Percentiles rank a stretch among this genome's conserved stretches.
Evolutionary conservation across 1,140 invertebrate species (phyloP).

Genomic region (Philotrypesis tridentata): DNA sequence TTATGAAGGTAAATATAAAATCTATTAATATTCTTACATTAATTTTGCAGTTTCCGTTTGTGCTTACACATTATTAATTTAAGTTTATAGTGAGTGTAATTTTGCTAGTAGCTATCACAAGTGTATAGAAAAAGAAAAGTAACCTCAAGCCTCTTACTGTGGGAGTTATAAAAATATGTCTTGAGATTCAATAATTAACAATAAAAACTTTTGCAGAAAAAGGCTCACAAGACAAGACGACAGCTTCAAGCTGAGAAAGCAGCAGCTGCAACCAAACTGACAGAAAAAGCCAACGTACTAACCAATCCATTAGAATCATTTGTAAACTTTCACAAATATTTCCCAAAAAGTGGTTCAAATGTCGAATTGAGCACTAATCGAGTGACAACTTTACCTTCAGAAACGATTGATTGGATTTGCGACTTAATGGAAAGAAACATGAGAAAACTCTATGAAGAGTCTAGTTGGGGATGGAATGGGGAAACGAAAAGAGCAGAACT

Average conservation of each 20-base stretch:
- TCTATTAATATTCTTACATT: not conserved
- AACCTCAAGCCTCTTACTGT: not conserved
- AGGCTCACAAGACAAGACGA: conserved; percentile 60
- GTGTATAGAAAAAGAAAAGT: not conserved
- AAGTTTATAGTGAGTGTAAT: too few species aligned
- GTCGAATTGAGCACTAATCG: conserved; percentile 69
- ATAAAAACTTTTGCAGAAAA: conserved; percentile 54
- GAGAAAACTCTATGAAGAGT: conserved; percentile 75
- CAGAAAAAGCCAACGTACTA: conserved; percentile 63
- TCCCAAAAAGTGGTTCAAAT: conserved; percentile 59
- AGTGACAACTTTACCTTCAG: conserved; percentile 67
- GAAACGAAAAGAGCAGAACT: conserved; percentile 79
- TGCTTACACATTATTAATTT: not conserved
- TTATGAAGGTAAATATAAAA: not conserved
- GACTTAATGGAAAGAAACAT: conserved; percentile 80
- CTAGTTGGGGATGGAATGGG: conserved; percentile 80
- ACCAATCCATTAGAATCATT: conserved; percentile 59
- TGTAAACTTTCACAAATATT: conserved; percentile 63
- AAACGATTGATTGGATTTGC: conserved; percentile 77
- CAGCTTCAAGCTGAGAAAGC: conserved; percentile 62
- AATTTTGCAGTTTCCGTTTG: not conserved
- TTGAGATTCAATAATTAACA: not conserved
- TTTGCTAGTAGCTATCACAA: not conserved
- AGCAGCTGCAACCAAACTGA: conserved; percentile 53
- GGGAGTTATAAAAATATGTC: too few species aligned